phyloP scores from a whole-genome alignment of 1,140 invertebrate species.

The Pseudomyrmex sp. region DNA sequence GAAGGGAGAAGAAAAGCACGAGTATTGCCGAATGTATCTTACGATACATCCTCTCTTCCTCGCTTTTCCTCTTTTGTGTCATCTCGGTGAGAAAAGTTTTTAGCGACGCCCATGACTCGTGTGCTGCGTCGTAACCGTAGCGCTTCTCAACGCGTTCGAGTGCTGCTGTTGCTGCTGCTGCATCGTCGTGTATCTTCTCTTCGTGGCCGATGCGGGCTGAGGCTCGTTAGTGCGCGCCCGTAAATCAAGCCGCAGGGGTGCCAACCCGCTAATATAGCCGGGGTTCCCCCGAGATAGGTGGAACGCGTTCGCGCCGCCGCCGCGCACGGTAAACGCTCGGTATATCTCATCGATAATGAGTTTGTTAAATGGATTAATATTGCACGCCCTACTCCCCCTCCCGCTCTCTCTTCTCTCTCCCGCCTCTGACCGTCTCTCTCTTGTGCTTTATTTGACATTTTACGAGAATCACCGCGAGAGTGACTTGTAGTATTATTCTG shows the following conservation, averaged over 20 bases:
- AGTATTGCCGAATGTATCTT: background rate
- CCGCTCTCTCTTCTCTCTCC: slow-evolving; percentile 13
- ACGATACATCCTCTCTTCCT: background rate
- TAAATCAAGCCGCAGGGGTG: slow-evolving; percentile 84
- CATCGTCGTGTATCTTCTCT: slow-evolving; percentile 61
- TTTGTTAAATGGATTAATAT: slow-evolving; percentile 85
- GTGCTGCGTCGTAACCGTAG: slow-evolving; percentile 42
- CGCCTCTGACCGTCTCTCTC: background rate
- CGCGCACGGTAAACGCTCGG: slow-evolving; percentile 82
- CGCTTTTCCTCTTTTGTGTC: background rate
- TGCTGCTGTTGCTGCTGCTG: slow-evolving; percentile 45
- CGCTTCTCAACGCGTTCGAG: slow-evolving; percentile 38
- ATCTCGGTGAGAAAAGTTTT: slow-evolving; percentile 38
- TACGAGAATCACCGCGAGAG: slow-evolving; percentile 22
- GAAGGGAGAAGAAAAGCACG: no score
- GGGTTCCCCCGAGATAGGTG: slow-evolving; percentile 75
- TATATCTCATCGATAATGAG: slow-evolving; percentile 85
- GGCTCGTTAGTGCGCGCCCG: slow-evolving; percentile 82
- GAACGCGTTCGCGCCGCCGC: slow-evolving; percentile 79
- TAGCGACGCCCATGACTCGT: slow-evolving; percentile 56
- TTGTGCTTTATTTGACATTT: slow-evolving; percentile 15
- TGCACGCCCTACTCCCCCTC: slow-evolving; percentile 64
- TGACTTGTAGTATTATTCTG: slow-evolving; percentile 25
- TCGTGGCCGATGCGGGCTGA: slow-evolving; percentile 57
- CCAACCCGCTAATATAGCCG: slow-evolving; percentile 81